A percentile compares a stretch with the other conserved stretches of the same genome.
These are phyloP conservation scores for Quadroppia sp. DNA, from an alignment of 2,888 invertebrate species.

Conservation along the genomic window DNA sequence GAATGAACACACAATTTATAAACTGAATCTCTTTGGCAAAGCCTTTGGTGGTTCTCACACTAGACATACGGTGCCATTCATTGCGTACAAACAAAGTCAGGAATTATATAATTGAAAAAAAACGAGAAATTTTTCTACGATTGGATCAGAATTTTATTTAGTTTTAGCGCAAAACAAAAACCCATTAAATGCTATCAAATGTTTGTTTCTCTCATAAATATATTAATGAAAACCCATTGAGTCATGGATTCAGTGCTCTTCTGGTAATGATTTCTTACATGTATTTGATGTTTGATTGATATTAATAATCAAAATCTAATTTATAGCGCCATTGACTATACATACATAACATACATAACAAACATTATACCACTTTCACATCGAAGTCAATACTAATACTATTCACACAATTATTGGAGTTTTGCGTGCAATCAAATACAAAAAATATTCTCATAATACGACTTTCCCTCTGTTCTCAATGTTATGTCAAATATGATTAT, in stretches of 20 bases:
- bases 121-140: no score
- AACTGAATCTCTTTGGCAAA: neutral
- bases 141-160: no score
- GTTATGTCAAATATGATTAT: constrained; percentile 1
- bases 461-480: neutral
- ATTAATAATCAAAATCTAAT: constrained; percentile 24
- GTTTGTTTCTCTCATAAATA: no score
- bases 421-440: constrained; percentile 16
- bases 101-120: no score
- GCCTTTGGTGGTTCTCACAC: neutral
- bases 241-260: neutral
- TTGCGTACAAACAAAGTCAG: no score
- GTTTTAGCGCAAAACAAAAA: no score
- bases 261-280: constrained; percentile 9
- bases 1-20: neutral
- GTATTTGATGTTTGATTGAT: constrained; percentile 28
- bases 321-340: constrained; percentile 11
- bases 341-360: neutral
- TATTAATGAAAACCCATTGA: no score
- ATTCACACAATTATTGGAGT: neutral
- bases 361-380: neutral
- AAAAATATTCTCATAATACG: neutral
- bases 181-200: no score
- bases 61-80: no score
- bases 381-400: neutral